Conservation (phyloP, 2,888 invertebrate genomes). For the Tiliacea citrago region DNA sequence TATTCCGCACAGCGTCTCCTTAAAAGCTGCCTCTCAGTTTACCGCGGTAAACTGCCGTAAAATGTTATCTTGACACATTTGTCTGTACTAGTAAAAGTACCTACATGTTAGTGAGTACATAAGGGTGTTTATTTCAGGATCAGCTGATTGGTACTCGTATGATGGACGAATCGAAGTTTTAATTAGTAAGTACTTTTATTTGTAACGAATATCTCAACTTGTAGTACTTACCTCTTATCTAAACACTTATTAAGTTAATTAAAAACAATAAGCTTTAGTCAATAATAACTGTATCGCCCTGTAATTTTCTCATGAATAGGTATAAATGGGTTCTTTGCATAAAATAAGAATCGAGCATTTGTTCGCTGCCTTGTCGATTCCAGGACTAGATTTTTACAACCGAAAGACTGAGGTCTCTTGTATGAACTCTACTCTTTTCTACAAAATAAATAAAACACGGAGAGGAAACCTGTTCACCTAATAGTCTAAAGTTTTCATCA, state of each 20-base stretch:
- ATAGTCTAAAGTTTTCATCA: no score
- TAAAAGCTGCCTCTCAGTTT: slow-evolving; percentile 62
- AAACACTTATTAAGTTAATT: neutral
- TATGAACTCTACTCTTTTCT: neutral
- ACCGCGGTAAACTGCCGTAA: slow-evolving; percentile 51
- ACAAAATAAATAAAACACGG: no score
- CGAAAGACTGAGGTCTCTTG: neutral
- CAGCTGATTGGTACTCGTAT: neutral
- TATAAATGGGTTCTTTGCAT: neutral
- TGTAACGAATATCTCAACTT: no score
- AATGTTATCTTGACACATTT: slow-evolving; percentile 53
- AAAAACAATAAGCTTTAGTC: neutral
- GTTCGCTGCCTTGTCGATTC: neutral
- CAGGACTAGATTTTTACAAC: neutral
- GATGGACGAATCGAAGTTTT: no score
- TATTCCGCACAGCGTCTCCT: slow-evolving; percentile 48
- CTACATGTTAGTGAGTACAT: neutral
- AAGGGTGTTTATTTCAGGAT: slow-evolving; percentile 2
- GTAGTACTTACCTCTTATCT: no score
- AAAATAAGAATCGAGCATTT: neutral
- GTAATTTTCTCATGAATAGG: neutral
- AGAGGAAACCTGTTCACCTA: neutral
- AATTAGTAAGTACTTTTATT: no score
- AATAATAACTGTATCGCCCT: neutral
- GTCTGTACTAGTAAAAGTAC: slow-evolving; percentile 1